Evolutionary conservation across 2,888 invertebrate genomes (phyloP).

Genomic region (Sericinus montela): DNA sequence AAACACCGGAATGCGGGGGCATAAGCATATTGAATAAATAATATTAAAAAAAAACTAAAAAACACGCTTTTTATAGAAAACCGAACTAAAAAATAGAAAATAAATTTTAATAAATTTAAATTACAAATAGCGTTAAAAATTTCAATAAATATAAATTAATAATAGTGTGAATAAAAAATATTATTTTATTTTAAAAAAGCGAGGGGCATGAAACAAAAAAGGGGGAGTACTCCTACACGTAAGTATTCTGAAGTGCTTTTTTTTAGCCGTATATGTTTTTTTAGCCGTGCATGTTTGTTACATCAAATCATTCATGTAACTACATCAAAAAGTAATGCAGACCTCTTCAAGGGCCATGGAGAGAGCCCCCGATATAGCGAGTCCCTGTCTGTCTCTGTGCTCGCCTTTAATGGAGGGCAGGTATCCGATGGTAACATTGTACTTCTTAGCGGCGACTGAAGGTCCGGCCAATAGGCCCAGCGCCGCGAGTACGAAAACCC

Average conservation of each 20-base stretch:
- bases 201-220: no score
- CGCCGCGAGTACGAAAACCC: slow-evolving; percentile 83
- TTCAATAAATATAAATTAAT: no score
- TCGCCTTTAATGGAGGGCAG: slow-evolving; percentile 89
- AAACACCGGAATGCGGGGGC: no score
- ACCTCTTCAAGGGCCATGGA: slow-evolving; percentile 93
- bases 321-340: slow-evolving; percentile 2
- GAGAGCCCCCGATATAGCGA: slow-evolving; percentile 94
- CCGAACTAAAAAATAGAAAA: no score
- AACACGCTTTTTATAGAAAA: no score
- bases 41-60: no score
- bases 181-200: no score
- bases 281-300: background rate
- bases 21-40: no score
- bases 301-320: background rate
- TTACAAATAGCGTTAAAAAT: no score
- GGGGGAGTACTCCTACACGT: no score
- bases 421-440: slow-evolving; percentile 89
- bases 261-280: background rate
- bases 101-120: no score
- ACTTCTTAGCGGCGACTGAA: slow-evolving; percentile 67
- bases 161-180: no score
- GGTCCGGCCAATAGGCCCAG: slow-evolving; percentile 78
- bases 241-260: background rate
- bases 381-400: slow-evolving; percentile 88